A percentile compares a stretch with the other conserved stretches of the same genome.
These are phyloP conservation scores for Piscicola geometra DNA, from an alignment of 2,888 invertebrate genomes.

Conservation along the genomic window DNA sequence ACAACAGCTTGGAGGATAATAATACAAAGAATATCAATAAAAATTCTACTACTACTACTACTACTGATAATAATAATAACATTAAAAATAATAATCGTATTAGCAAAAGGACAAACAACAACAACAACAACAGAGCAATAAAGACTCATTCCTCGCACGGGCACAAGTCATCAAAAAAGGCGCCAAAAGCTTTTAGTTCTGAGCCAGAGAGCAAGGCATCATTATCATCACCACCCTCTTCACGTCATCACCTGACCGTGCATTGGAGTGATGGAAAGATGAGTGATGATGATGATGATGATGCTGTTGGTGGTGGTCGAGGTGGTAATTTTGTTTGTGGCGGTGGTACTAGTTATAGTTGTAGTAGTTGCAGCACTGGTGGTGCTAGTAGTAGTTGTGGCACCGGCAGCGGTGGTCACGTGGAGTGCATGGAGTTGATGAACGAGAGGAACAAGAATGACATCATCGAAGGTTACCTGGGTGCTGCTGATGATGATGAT, in stretches of 20 bases:
- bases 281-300: conserved; percentile 7
- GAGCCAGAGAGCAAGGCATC: neutral
- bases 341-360: neutral
- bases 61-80: neutral
- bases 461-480: conserved; percentile 3
- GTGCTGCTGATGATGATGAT: neutral
- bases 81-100: conserved; percentile 6
- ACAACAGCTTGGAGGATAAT: neutral
- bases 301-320: neutral
- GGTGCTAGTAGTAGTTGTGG: neutral
- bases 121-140: conserved; percentile 38
- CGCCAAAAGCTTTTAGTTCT: neutral
- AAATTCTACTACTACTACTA: neutral
- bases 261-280: conserved; percentile 27
- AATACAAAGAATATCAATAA: neutral
- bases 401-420: neutral
- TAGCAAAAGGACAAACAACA: conserved; percentile 44
- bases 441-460: conserved; percentile 1
- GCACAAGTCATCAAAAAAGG: neutral
- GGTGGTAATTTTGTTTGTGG: neutral
- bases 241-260: neutral
- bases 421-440: neutral
- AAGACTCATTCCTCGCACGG: too few relatives aligned
- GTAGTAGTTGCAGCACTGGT: too few relatives aligned
- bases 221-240: neutral